phyloP scores from a whole-genome alignment of 2,888 invertebrate species.

The Oscheius myriophilus region DNA sequence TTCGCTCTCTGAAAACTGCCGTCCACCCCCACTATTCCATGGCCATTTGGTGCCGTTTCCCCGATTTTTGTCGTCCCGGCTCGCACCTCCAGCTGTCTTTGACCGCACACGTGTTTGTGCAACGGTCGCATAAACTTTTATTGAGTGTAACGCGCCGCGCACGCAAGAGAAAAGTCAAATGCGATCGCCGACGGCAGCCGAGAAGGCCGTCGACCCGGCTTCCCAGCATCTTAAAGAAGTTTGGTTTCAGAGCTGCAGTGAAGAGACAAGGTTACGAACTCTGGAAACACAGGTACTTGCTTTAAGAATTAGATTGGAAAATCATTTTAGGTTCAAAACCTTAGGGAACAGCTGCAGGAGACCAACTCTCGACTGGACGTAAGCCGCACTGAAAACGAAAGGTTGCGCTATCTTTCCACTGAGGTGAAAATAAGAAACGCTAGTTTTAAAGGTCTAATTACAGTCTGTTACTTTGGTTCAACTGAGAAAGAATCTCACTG shows the following conservation, averaged over 20 bases:
- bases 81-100: constrained; percentile 16
- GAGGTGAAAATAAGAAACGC: background rate
- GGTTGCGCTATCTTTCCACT: constrained; percentile 39
- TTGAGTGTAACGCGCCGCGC: constrained; percentile 25
- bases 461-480: constrained; percentile 43
- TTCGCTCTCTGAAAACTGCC: too few relatives aligned
- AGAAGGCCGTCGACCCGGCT: constrained; percentile 14
- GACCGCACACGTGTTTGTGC: constrained; percentile 14
- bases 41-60: too few relatives aligned
- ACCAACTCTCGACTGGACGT: constrained; percentile 54
- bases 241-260: constrained; percentile 28
- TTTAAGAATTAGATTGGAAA: too few relatives aligned
- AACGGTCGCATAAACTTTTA: constrained; percentile 26
- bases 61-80: background rate
- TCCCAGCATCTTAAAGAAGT: constrained; percentile 7
- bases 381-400: constrained; percentile 57
- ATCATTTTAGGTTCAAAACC: constrained; percentile 61
- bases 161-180: background rate
- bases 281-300: constrained; percentile 33
- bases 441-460: constrained; percentile 17
- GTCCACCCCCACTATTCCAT: too few relatives aligned
- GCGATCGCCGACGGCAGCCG: constrained; percentile 11
- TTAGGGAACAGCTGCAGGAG: constrained; percentile 62
- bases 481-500: constrained; percentile 56
- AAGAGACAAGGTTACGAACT: constrained; percentile 21